Percentiles rank a stretch among this genome's conserved stretches.
phyloP scores from a whole-genome alignment of 1,140 invertebrate genomes.

The Arctopsyche grandis region DNA sequence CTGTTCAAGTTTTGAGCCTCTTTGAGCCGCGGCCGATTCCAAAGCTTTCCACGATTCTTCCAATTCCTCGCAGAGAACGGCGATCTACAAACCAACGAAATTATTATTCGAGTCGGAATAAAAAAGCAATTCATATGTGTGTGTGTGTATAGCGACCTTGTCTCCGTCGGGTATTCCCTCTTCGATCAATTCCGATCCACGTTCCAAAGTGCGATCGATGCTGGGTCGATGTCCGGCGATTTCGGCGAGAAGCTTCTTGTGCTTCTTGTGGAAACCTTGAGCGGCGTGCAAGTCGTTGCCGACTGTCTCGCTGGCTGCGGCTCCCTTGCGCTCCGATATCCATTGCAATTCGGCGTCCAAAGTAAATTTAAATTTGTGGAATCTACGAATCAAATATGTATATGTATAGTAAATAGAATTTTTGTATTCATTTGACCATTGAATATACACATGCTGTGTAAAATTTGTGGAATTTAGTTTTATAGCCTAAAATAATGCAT shows the following conservation, averaged over 20 bases:
- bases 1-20: conserved; percentile 82
- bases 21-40: conserved; percentile 73
- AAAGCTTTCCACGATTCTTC: conserved; percentile 77
- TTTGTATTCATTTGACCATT: too few relatives aligned
- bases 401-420: conserved; percentile 28
- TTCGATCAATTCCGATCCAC: conserved; percentile 76
- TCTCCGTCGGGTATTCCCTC: conserved; percentile 80
- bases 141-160: conserved; percentile 66
- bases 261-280: conserved; percentile 92
- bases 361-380: conserved; percentile 95
- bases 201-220: conserved; percentile 82
- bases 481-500: too few relatives aligned
- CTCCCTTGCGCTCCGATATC: conserved; percentile 90
- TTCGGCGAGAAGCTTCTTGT: conserved; percentile 90
- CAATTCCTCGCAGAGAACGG: conserved; percentile 73
- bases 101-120: neutral
- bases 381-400: conserved; percentile 64
- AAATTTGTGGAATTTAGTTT: too few relatives aligned
- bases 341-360: conserved; percentile 94
- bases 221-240: conserved; percentile 83
- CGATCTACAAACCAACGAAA: conserved; percentile 67
- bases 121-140: neutral
- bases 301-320: conserved; percentile 79
- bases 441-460: too few relatives aligned
- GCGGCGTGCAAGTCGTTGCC: conserved; percentile 91